Percentiles rank a stretch among this genome's conserved stretches.
These are phyloP conservation scores for Myopa testacea DNA, from an alignment of 2,888 invertebrate species.

Conservation along the genomic window DNA sequence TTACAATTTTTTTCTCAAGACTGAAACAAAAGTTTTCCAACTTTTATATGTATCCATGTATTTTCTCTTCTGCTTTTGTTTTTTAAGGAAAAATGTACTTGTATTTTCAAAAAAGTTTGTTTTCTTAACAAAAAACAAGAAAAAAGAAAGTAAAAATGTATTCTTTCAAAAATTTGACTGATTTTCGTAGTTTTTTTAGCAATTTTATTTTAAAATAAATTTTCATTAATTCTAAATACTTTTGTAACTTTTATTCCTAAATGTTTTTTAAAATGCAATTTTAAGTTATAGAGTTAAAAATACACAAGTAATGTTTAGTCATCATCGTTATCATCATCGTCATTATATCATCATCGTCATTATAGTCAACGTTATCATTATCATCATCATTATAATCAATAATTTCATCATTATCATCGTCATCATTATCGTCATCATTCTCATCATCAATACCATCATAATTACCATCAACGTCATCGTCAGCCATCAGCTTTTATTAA, in stretches of 20 bases:
- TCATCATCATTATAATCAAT: too few species aligned
- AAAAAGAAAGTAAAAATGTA: background rate
- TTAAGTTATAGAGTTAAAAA: too few species aligned
- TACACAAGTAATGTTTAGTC: too few species aligned
- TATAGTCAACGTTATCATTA: too few species aligned
- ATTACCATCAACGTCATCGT: slow-evolving; percentile 26
- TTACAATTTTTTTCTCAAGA: slow-evolving; percentile 19
- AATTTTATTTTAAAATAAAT: background rate
- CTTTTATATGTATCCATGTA: slow-evolving; percentile 12
- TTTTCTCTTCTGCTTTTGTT: slow-evolving; percentile 40
- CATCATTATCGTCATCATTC: background rate
- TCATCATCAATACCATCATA: slow-evolving; percentile 11
- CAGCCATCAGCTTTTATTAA: slow-evolving; percentile 22
- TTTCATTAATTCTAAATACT: background rate
- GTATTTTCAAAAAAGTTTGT: slow-evolving; percentile 22
- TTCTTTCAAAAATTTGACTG: slow-evolving; percentile 28
- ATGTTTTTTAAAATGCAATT: too few species aligned
- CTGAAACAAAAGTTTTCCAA: slow-evolving; percentile 24
- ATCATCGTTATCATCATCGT: background rate
- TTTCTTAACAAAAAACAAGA: slow-evolving; percentile 17
- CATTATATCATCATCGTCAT: background rate
- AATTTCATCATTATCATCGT: background rate
- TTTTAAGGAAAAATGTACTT: slow-evolving; percentile 43
- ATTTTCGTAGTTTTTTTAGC: slow-evolving; percentile 21
- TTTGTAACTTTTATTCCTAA: too few species aligned